Conservation (phyloP, 1,140 invertebrate genomes). For the Aleiodes sp. region DNA sequence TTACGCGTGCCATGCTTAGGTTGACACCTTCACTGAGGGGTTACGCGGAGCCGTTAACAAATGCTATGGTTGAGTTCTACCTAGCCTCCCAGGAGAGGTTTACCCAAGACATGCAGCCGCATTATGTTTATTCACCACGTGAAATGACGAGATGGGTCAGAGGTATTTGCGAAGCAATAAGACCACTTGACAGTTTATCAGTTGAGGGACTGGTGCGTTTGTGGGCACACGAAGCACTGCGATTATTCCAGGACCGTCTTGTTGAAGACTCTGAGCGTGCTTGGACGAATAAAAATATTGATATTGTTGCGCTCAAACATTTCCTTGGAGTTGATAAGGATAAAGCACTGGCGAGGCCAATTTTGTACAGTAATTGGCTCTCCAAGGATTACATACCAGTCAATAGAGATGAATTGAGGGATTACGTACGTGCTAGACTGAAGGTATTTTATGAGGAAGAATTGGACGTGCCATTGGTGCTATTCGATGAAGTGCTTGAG, state of each 20-base stretch:
- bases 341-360: slow-evolving; percentile 87
- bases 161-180: slow-evolving; percentile 98
- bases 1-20: slow-evolving; percentile 96
- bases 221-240: slow-evolving; percentile 98
- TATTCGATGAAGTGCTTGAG: slow-evolving; percentile 99
- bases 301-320: slow-evolving; percentile 92
- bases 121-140: slow-evolving; percentile 99
- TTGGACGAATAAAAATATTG: slow-evolving; percentile 99
- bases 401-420: slow-evolving; percentile 91
- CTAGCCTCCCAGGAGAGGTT: slow-evolving; percentile 96
- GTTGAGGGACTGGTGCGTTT: slow-evolving; percentile 95
- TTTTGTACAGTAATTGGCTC: slow-evolving; percentile 98
- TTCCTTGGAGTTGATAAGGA: slow-evolving; percentile 92
- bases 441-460: slow-evolving; percentile 99
- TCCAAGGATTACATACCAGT: slow-evolving; percentile 99
- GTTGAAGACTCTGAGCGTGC: slow-evolving; percentile 93
- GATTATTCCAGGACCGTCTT: slow-evolving; percentile 96
- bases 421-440: slow-evolving; percentile 96
- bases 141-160: slow-evolving; percentile 99
- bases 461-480: slow-evolving; percentile 95
- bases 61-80: slow-evolving; percentile 99
- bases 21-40: slow-evolving; percentile 89
- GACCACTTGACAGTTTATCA: slow-evolving; percentile 88
- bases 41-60: slow-evolving; percentile 96
- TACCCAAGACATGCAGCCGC: slow-evolving; percentile 99